These are phyloP conservation scores for Apocrypta bakeri DNA, from an alignment of 1,140 invertebrate species.

Conservation along the genomic window DNA sequence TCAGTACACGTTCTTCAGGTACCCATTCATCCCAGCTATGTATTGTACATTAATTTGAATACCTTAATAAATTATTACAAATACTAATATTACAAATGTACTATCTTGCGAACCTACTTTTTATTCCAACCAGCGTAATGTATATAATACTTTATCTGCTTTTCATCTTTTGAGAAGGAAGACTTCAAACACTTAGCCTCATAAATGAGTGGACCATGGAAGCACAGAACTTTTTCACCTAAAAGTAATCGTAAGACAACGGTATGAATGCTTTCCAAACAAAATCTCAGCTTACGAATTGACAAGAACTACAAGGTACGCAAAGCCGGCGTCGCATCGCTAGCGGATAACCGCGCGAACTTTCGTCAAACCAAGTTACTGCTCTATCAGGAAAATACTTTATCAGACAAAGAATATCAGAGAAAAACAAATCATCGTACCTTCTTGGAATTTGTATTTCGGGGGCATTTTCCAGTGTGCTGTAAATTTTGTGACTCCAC, in stretches of 20 bases:
- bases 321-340: neutral
- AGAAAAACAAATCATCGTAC: constrained; percentile 54
- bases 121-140: constrained; percentile 99
- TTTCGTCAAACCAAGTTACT: neutral
- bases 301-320: neutral
- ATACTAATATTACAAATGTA: too few species aligned
- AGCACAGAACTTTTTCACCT: constrained; percentile 97
- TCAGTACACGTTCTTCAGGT: constrained; percentile 92
- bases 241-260: constrained; percentile 15
- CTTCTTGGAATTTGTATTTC: constrained; percentile 72
- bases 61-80: too few species aligned
- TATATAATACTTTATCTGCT: constrained; percentile 92
- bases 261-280: constrained; percentile 1
- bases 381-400: neutral
- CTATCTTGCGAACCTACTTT: constrained; percentile 84
- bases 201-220: constrained; percentile 95
- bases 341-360: neutral
- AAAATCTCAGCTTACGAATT: neutral
- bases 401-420: constrained; percentile 17
- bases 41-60: constrained; percentile 52
- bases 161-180: constrained; percentile 87
- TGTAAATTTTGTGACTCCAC: constrained; percentile 10
- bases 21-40: constrained; percentile 99
- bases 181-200: constrained; percentile 96
- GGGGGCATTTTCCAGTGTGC: constrained; percentile 64